Conservation (phyloP, 2,888 invertebrate genomes). For the Pristionchus fissidentatus region DNA sequence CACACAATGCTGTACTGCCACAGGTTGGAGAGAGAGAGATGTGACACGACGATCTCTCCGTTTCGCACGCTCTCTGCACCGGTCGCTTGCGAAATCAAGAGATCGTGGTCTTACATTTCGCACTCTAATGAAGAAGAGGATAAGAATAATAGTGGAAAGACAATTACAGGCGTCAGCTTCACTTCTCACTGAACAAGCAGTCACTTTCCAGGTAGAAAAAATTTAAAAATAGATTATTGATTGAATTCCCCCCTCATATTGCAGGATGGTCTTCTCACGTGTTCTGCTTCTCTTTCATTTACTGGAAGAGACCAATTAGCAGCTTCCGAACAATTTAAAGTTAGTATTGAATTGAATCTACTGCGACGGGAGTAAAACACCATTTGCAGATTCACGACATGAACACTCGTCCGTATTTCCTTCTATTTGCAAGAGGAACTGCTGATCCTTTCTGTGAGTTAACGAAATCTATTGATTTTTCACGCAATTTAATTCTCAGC, state of each 20-base stretch:
- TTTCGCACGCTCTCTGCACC: neutral
- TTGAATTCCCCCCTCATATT: neutral
- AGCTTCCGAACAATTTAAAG: conserved; percentile 58
- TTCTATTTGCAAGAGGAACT: conserved; percentile 63
- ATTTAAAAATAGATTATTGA: neutral
- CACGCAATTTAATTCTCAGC: conserved; percentile 54
- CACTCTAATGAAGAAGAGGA: neutral
- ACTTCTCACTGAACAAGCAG: conserved; percentile 19
- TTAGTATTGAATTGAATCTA: neutral
- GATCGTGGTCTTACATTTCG: neutral
- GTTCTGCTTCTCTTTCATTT: conserved; percentile 53
- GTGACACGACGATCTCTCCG: neutral
- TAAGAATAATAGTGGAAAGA: neutral
- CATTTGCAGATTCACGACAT: conserved; percentile 60
- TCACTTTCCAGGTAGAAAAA: conserved; percentile 26
- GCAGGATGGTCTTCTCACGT: conserved; percentile 48
- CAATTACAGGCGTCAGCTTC: conserved; percentile 35
- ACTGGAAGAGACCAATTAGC: conserved; percentile 56
- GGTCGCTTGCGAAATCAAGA: too few relatives aligned
- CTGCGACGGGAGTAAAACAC: neutral
- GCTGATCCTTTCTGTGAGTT: conserved; percentile 62
- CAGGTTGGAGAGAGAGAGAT: conserved; percentile 52
- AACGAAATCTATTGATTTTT: neutral
- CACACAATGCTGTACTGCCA: conserved; percentile 61
- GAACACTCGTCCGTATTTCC: conserved; percentile 56